These are phyloP conservation scores for Tor tambroides DNA, from an alignment of 2,113 vertebrate species.

Conservation along the genomic window DNA sequence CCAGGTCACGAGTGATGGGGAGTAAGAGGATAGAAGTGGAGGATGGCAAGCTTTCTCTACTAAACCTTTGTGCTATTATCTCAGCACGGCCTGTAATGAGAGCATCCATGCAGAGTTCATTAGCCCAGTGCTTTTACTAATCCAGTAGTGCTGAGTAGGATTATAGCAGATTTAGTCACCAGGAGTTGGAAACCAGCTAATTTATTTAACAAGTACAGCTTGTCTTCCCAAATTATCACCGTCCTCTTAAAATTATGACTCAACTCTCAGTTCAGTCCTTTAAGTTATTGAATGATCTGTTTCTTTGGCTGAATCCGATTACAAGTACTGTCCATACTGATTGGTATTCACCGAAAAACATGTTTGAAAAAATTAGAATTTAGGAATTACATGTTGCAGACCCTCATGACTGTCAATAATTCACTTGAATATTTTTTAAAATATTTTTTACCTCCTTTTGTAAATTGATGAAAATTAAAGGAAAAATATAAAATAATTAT, in stretches of 20 bases:
- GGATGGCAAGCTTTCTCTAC: slow-evolving; percentile 43
- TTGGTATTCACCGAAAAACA: background rate
- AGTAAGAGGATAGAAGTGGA: slow-evolving; percentile 44
- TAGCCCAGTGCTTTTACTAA: slow-evolving; percentile 54
- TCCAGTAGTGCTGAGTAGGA: slow-evolving; percentile 57
- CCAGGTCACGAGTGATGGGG: slow-evolving; percentile 54
- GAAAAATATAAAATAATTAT: background rate
- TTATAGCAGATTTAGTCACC: slow-evolving; percentile 53
- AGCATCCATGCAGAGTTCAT: slow-evolving; percentile 59
- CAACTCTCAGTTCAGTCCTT: background rate
- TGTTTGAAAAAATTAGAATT: no score
- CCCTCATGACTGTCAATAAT: no score
- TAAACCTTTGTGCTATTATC: slow-evolving; percentile 49
- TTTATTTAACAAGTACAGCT: slow-evolving; percentile 47
- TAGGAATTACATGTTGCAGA: no score
- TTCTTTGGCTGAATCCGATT: background rate
- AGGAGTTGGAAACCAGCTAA: slow-evolving; percentile 50
- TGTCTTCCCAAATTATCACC: background rate
- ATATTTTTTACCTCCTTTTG: background rate
- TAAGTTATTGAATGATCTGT: background rate
- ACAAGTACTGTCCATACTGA: background rate
- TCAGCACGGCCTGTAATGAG: slow-evolving; percentile 48
- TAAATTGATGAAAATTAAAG: background rate
- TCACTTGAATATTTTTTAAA: no score
- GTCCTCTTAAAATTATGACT: background rate